Evolutionary conservation across 2,113 vertebrate genomes (phyloP).

Genomic region (Clarias magur): DNA sequence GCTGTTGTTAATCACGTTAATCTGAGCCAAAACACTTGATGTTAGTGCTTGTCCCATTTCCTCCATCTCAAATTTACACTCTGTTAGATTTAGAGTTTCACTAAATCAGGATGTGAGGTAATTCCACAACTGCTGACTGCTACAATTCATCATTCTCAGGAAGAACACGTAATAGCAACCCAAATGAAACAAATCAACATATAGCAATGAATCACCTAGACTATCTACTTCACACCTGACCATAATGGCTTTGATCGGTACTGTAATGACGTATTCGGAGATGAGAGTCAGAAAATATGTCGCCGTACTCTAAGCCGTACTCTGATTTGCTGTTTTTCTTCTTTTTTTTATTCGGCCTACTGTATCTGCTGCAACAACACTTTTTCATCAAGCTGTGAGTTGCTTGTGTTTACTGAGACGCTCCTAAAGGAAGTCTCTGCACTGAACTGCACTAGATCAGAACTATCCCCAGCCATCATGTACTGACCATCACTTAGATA

Average conservation of each 20-base stretch:
- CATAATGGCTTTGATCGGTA: slow-evolving; percentile 14
- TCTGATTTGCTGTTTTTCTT: not conserved
- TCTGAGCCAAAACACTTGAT: slow-evolving; percentile 6
- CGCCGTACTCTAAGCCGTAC: not conserved
- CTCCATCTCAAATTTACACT: slow-evolving; percentile 14
- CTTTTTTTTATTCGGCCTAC: not conserved
- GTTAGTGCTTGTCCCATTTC: not conserved
- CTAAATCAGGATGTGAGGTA: slow-evolving; percentile 28
- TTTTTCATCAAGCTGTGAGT: not conserved
- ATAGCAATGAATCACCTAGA: slow-evolving; percentile 15
- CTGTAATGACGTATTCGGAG: slow-evolving; percentile 7
- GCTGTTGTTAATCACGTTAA: slow-evolving; percentile 9
- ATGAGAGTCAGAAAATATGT: slow-evolving; percentile 3
- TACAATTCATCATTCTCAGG: slow-evolving; percentile 9
- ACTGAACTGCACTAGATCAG: not conserved
- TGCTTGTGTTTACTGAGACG: not conserved
- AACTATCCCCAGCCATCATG: not conserved
- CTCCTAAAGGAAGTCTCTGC: not conserved
- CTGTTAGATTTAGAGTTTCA: slow-evolving; percentile 30
- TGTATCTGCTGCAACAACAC: not conserved
- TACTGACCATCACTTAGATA: not conserved
- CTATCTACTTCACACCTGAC: slow-evolving; percentile 24
- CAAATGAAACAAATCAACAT: slow-evolving; percentile 28
- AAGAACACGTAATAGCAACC: slow-evolving; percentile 25
- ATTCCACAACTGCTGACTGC: slow-evolving; percentile 28